phyloP scores from a whole-genome alignment of 2,113 vertebrate species.

The Limnothrissa miodon region DNA sequence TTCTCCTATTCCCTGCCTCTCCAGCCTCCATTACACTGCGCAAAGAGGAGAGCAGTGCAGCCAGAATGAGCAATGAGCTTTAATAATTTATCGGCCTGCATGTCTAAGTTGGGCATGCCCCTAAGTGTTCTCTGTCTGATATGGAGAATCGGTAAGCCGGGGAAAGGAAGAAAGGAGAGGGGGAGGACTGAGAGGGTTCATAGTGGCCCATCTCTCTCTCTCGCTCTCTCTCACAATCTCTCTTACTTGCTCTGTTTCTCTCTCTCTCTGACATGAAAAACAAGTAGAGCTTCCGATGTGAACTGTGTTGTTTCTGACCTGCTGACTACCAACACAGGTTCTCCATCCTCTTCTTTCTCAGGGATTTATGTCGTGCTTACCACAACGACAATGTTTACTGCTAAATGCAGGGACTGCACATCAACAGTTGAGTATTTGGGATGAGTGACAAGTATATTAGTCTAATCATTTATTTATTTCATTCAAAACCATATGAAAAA shows the following conservation, averaged over 20 bases:
- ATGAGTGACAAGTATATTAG: neutral
- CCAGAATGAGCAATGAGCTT: slow-evolving; percentile 60
- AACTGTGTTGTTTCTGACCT: neutral
- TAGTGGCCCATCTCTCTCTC: neutral
- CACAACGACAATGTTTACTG: neutral
- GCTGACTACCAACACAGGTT: neutral
- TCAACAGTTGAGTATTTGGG: neutral
- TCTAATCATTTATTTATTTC: too few species aligned
- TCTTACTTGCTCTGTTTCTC: neutral
- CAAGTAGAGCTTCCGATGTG: neutral
- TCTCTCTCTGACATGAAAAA: slow-evolving; percentile 10
- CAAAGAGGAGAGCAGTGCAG: slow-evolving; percentile 65
- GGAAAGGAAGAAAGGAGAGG: neutral
- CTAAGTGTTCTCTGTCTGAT: slow-evolving; percentile 31
- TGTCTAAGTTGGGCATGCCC: slow-evolving; percentile 39
- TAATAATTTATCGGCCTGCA: slow-evolving; percentile 68
- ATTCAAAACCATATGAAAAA: too few species aligned
- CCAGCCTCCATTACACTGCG: slow-evolving; percentile 65
- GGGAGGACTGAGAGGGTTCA: neutral
- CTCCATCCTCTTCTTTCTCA: neutral
- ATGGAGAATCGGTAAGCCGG: neutral
- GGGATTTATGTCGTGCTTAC: neutral
- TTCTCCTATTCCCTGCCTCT: slow-evolving; percentile 44
- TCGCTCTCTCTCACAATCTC: neutral
- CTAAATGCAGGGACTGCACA: neutral